Base-by-base conservation (phyloP, 2,888 invertebrate genomes). In the Xestia xanthographa region DNA sequence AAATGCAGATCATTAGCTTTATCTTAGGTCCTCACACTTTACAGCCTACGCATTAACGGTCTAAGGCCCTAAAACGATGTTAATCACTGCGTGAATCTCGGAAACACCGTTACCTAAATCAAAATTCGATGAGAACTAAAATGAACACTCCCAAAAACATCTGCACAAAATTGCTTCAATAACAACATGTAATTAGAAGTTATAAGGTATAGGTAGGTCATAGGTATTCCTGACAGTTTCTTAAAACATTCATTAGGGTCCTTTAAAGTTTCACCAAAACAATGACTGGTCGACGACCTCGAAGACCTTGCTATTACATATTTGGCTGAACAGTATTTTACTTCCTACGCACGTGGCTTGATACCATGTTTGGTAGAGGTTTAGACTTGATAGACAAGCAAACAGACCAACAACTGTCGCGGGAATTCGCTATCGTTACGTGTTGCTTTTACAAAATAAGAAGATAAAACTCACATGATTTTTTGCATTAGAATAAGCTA, bases 281-380 rank as follows among this genome's bases (percentile, higher is more conserved):
- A 80, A 79, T 80, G 69, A 72, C 63, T 79, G 72, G 88, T 87
- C 88, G 77, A 79, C 72, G 79, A 88, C 88, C 88, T 78, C 77
- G 48, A 74, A 75, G 84, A 79, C 87, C 87, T 87, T 87, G 87
- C 77, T 75, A 34, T 58, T 66, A 62, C 87, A 67, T 86, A 86
- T 88, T 88, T 80, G 86, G 83, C 63, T 48, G 58, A 82, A 76
- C 81, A 53, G 83, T 85, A 65, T 84, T 87, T 84, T 78, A 74
- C 86, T 82, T 84, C 87, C 88, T 85, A 88, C 87, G 87, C 88
- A 88, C 87, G 84, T 80, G 83, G 78, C 50, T 60, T 34, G 66
- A 22, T 20, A 34, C 87, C 88, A 58, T 83, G 58, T 83, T 72
- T 77, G 86, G 88, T 50, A 66, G 48, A 60, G 69, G 70, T 75